Percentiles rank a stretch among this genome's conserved stretches.
Conservation (phyloP, 2,797 vertebrate species). For the Scarus forsteni region DNA sequence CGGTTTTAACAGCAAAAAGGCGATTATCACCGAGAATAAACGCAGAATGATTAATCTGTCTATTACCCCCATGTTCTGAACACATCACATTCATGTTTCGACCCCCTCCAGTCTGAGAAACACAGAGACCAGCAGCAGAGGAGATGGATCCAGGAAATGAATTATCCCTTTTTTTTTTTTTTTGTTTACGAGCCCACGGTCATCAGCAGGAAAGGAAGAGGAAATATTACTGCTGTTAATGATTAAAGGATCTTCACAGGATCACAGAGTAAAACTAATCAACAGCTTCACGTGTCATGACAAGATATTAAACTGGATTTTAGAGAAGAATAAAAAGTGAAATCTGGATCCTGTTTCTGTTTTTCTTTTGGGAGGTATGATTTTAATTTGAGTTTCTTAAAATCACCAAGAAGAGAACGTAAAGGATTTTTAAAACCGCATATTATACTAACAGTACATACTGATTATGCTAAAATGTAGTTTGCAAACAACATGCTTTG, state of each 20-base stretch:
- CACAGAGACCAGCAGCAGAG: neutral
- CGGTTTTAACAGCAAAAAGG: neutral
- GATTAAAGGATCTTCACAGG: conserved; percentile 17
- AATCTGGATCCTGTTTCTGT: neutral
- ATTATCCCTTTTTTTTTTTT: conserved; percentile 16
- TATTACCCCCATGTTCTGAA: conserved; percentile 34
- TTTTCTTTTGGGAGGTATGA: neutral
- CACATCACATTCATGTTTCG: conserved; percentile 18
- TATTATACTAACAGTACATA: too few relatives aligned
- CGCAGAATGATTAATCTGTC: conserved; percentile 28
- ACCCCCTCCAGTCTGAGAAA: conserved; percentile 2
- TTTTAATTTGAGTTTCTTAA: neutral
- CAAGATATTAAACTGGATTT: neutral
- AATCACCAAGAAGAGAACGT: too few relatives aligned
- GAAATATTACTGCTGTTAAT: conserved; percentile 15
- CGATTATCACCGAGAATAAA: conserved; percentile 39
- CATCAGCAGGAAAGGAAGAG: conserved; percentile 41
- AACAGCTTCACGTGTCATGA: neutral
- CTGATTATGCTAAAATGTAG: too few relatives aligned
- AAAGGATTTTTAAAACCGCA: neutral
- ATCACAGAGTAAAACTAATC: neutral
- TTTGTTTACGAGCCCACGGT: conserved; percentile 32
- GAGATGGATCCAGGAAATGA: conserved; percentile 44
- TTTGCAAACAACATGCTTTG: too few relatives aligned
- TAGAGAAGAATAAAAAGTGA: neutral